A percentile compares a stretch with the other conserved stretches of the same genome.
Conservation (phyloP, 2,797 vertebrate species). For the Etheostoma perlongum region DNA sequence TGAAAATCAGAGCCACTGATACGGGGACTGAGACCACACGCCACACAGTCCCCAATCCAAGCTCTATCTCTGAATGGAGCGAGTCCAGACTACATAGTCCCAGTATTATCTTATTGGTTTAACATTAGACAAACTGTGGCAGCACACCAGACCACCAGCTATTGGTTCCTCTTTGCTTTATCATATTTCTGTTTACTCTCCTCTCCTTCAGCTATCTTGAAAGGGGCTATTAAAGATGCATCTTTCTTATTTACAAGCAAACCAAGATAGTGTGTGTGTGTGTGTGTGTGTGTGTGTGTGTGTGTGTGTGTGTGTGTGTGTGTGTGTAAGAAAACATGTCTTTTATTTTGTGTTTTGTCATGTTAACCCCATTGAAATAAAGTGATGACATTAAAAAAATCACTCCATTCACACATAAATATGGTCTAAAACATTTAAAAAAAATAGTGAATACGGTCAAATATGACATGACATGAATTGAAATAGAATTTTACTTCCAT, state of each 20-base stretch:
- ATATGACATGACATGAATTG: not conserved
- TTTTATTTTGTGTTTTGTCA: not conserved
- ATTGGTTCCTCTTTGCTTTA: slow-evolving; percentile 78
- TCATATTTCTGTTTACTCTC: slow-evolving; percentile 71
- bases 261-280: slow-evolving; percentile 24
- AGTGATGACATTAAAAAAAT: not conserved
- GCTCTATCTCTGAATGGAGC: slow-evolving; percentile 63
- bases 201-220: slow-evolving; percentile 64
- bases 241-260: slow-evolving; percentile 65
- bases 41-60: slow-evolving; percentile 43
- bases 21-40: slow-evolving; percentile 59
- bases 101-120: slow-evolving; percentile 79
- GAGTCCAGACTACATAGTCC: slow-evolving; percentile 48
- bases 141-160: slow-evolving; percentile 73
- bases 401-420: not conserved
- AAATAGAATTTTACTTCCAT: not conserved
- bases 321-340: not conserved
- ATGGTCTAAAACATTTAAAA: not conserved
- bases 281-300: not conserved
- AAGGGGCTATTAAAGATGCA: slow-evolving; percentile 68
- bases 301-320: slow-evolving; percentile 12
- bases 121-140: slow-evolving; percentile 79
- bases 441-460: not conserved
- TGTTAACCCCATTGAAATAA: not conserved
- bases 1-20: slow-evolving; percentile 84